Evolutionary conservation across 2,113 vertebrate genomes (phyloP), one percentile per base, ranked within the genome.

Genomic region (Muntiacus muntjak): DNA sequence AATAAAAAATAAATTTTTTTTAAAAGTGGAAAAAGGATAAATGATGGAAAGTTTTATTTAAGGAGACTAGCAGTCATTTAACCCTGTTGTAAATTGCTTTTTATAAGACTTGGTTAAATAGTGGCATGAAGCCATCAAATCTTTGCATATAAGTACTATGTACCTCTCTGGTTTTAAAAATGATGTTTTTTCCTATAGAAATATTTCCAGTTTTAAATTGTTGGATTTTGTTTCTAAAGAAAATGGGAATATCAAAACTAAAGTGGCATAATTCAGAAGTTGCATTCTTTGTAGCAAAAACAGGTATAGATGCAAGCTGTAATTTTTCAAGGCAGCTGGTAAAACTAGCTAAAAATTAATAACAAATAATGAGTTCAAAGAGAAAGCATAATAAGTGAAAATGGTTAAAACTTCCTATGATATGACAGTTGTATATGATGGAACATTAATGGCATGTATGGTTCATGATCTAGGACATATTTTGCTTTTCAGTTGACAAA

Each of bases 61-160:
- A 90, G 55, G 84, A 93, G 11, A n/a, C 50, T 86, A 33, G 12
- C 25, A 88, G 95, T 96, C 40, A 96, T 93, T 95, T 91, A 43
- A 88, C 28, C 25, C 5, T 89, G 12, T 6, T 47, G 2, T 83
- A 89, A 96, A 78, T 78, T 86, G 45, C 30, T 71, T 96, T 92
- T 94, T 87, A 82, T 89, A 91, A 97, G 94, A 62, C 26, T 94
- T 95, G 16, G 21, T 81, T 92, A 95, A 94, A 57, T 43, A 67
- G 36, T 84, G 45, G 5, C 30, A 89, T n/a, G 52, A 87, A 67
- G 26, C 7, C 47, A 96, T 87, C 23, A 97, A 21, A 93, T 5
- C 5, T 89, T 87, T 95, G 23, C 76, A 64, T 52, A 5, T n/a
- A 81, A 57, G 13, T 83, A 57, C 21, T 90, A 23, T 58, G 11